Evolutionary conservation across 2,888 invertebrate species (phyloP), one percentile per base, ranked within the genome.

Genomic region (Blastobasis lacticolella): DNA sequence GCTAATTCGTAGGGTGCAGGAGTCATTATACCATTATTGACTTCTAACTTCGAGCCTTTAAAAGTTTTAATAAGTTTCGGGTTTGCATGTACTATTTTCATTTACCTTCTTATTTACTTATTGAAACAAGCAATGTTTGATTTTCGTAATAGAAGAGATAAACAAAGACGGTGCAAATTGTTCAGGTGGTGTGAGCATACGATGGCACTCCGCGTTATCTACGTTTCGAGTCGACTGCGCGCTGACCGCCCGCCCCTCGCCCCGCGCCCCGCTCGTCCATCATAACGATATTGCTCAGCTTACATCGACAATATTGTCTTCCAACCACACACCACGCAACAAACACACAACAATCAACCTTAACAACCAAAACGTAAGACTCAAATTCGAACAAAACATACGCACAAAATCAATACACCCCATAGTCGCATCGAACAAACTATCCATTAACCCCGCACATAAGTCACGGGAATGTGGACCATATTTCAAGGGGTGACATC

Each of bases 261-360:
- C 48, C 42, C 37, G 10, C 4, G 8, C 61, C 58, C 54, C 63
- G 72, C 68, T 85, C 86, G 85, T 88, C 79, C 81, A 87, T 88
- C 88, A 87, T 86, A 85, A 81, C 81, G 73, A 74, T 81, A 84
- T 81, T 81, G 74, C 75, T n/a, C 42, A 10, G 81, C 84, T 84
- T 81, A 86, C 88, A 82, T 76, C 80, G 73, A 82, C 86, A 86
- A 87, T 88, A 88, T 88, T 86, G 86, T 85, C 67, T 78, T 76
- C 73, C 75, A 74, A 76, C 62, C 60, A 54, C 48, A 53, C 50
- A 55, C 37, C 5, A 41, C 49, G 43, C 49, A 38, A 37, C 38
- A 37, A 51, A 37, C 59, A 62, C 46, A 3, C 61, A 41, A 69
- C 64, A 67, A 60, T 59, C 50, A 6, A 61, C 67, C 52, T 54